Conservation (phyloP, 2,113 vertebrate species). For the Aphyosemion australe region DNA sequence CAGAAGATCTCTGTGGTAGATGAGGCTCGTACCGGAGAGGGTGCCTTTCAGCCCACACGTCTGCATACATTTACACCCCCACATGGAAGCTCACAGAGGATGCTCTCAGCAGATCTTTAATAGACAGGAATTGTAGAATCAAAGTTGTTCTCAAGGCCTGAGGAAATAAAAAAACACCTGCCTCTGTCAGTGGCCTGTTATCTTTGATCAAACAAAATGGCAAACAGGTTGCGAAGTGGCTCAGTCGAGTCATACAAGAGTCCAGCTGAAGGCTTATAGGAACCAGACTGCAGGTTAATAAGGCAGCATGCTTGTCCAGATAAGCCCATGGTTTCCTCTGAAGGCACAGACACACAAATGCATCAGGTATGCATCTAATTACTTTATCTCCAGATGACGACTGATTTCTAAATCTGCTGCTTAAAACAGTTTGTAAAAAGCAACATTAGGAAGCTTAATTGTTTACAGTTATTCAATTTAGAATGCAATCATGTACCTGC, state of each 20-base stretch:
- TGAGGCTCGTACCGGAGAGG: not conserved
- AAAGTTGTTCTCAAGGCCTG: conserved; percentile 40
- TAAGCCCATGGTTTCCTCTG: conserved; percentile 6
- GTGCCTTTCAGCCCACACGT: conserved; percentile 1
- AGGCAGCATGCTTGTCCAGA: not conserved
- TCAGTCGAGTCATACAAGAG: conserved; percentile 11
- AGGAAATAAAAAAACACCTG: conserved; percentile 12
- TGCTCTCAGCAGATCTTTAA: conserved; percentile 28
- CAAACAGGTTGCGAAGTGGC: conserved; percentile 17
- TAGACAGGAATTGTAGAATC: conserved; percentile 37
- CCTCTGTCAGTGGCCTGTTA: conserved; percentile 8
- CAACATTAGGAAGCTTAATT: too few relatives aligned
- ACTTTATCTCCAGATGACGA: not conserved
- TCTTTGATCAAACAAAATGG: conserved; percentile 40
- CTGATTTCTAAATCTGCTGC: not conserved
- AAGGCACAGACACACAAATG: conserved; percentile 1
- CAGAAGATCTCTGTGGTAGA: conserved; percentile 2
- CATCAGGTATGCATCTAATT: not conserved
- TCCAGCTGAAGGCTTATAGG: not conserved
- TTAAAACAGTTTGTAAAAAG: not conserved
- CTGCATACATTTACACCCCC: not conserved
- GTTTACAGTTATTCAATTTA: too few relatives aligned
- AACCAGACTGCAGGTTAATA: not conserved
- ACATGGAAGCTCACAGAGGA: not conserved
- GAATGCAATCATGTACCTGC: too few relatives aligned